Evolutionary conservation across 2,113 vertebrate species (phyloP), one percentile per base, ranked within the genome.

Genomic region (Onychostruthus taczanowskii): DNA sequence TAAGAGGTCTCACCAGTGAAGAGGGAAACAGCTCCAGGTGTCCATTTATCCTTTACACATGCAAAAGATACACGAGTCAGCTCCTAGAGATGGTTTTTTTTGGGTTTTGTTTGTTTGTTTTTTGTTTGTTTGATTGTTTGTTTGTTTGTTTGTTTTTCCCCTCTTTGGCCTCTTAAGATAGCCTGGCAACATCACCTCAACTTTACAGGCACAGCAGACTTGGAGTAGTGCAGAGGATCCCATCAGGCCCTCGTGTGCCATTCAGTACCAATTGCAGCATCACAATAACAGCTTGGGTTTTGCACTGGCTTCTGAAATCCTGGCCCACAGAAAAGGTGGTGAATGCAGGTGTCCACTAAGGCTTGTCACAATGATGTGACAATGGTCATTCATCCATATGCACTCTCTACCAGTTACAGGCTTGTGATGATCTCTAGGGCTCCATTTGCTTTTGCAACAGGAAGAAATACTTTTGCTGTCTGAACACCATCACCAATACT

Each of bases 161-260:
- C 8, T 50, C 12, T 46, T 31, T 61, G 61, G 13, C 31, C 23
- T 84, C 5, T 61, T 59, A 89, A 56, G 27, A 33, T 20, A 75
- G 47, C 10, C 30, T 44, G 44, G 28, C 8, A 47, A 41, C 5
- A 46, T 37, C 11, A 28, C 35, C 26, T 79, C 16, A 16, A 52
- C 27, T 61, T 68, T 33, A 6, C 30, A 13, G 47, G 14, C 50
- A 39, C 15, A 46, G 28, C 6, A 70, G 31, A 44, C 16, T 16
- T 0, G 0, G 27, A 24, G 20, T 6, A 75, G 15, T 2, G 2
- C 16, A 56, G 30, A 47, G 26, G 30, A 39, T 79, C 44, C 35
- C 16, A 52, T 17, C n/a, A 86, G 12, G 10, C 23, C 4, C 78
- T 11, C 0, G 0, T 24, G 16, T 47, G 2, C 12, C 26, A 15